Conservation (phyloP, 2,888 invertebrate genomes). For the Troides oblongomaculatus region DNA sequence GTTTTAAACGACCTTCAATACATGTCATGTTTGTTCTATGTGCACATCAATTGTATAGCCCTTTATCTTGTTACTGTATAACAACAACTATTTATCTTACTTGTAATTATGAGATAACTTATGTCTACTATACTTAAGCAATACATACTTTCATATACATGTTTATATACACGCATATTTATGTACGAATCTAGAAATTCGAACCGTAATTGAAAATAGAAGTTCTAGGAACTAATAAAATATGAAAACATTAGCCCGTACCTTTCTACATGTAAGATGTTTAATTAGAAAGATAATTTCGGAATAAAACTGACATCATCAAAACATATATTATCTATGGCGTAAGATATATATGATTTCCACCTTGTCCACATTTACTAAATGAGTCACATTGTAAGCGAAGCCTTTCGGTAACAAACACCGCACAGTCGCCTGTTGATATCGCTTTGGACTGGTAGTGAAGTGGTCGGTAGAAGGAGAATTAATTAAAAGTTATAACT, state of each 20-base stretch:
- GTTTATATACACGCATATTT: too few species aligned
- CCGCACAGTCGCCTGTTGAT: conserved; percentile 23
- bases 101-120: too few species aligned
- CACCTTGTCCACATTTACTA: conserved; percentile 3
- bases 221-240: background rate
- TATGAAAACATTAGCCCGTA: background rate
- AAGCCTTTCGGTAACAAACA: conserved; percentile 15
- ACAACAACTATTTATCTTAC: too few species aligned
- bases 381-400: conserved; percentile 7
- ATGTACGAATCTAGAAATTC: too few species aligned
- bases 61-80: too few species aligned
- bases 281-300: background rate
- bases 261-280: background rate
- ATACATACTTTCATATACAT: too few species aligned
- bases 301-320: background rate
- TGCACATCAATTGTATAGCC: too few species aligned
- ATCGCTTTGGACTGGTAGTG: conserved; percentile 17
- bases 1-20: background rate
- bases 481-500: conserved; percentile 1
- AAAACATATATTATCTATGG: background rate
- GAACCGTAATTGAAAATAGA: too few species aligned
- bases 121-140: too few species aligned
- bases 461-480: conserved; percentile 14
- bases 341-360: conserved; percentile 3
- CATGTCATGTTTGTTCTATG: background rate